Conservation (phyloP, 1,140 invertebrate species). For the Apocrypta bakeri region DNA sequence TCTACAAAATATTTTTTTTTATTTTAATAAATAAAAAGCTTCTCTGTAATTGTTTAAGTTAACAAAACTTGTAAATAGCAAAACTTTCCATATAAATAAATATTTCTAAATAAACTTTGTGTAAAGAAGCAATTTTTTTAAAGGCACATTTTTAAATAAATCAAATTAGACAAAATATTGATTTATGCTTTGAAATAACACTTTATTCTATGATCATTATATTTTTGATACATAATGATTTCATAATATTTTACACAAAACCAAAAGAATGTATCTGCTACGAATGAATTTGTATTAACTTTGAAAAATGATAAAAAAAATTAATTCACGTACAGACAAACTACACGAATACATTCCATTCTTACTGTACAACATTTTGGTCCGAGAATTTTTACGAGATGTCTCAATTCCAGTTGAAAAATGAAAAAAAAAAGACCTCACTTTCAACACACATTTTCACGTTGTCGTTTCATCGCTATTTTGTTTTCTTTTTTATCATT, state of each 20-base stretch:
- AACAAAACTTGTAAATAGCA: neutral
- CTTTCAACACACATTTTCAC: constrained; percentile 41
- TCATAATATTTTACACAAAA: constrained; percentile 46
- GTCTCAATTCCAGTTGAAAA: constrained; percentile 55
- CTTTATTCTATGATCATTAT: constrained; percentile 53
- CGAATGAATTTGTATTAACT: constrained; percentile 30
- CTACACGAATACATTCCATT: constrained; percentile 52
- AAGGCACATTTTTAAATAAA: no score
- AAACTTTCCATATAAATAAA: neutral
- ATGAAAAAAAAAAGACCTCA: constrained; percentile 28
- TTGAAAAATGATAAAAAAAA: constrained; percentile 15
- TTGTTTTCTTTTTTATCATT: constrained; percentile 9
- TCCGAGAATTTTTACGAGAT: constrained; percentile 55
- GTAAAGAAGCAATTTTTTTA: no score
- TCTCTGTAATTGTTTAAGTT: neutral
- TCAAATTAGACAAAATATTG: constrained; percentile 14
- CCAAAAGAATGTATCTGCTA: constrained; percentile 42
- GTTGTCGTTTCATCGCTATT: neutral
- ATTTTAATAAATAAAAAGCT: neutral
- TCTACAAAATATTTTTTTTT: no score
- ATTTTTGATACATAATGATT: constrained; percentile 50
- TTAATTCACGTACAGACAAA: constrained; percentile 38
- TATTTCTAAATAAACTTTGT: neutral
- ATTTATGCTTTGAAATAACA: constrained; percentile 37
- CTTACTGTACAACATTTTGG: constrained; percentile 58